A percentile compares a stretch with the other conserved stretches of the same genome.
Conservation (phyloP, 2,113 vertebrate genomes). For the Zingel zingel region DNA sequence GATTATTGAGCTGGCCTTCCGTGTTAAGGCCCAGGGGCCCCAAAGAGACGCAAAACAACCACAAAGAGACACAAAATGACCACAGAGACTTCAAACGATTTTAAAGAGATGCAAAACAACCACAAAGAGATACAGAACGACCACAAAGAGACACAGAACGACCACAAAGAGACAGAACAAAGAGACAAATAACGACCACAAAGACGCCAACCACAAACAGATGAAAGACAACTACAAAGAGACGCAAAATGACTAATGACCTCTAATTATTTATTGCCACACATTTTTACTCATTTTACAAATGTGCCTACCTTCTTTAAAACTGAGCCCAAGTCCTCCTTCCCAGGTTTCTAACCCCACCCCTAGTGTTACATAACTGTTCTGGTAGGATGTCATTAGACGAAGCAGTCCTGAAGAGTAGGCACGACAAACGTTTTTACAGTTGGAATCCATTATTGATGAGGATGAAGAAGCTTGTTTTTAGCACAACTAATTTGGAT, state of each 20-base stretch:
- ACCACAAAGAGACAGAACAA: not conserved
- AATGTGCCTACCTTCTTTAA: not conserved
- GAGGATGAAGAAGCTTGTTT: conserved; percentile 51
- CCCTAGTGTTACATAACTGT: conserved; percentile 62
- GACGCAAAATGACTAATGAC: not conserved
- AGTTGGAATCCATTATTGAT: conserved; percentile 66
- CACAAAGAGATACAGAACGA: not conserved
- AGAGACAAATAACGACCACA: not conserved
- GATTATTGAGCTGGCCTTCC: not conserved
- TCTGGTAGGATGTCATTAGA: conserved; percentile 17
- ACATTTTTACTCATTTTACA: not conserved
- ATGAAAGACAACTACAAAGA: not conserved
- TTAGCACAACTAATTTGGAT: conserved; percentile 53
- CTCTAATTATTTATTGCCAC: no score
- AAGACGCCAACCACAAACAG: not conserved
- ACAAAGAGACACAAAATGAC: not conserved
- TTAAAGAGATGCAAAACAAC: not conserved
- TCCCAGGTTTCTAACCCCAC: not conserved
- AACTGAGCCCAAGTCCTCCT: not conserved
- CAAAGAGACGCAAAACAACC: not conserved
- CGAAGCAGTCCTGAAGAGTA: conserved; percentile 27
- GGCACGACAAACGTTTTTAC: conserved; percentile 27
- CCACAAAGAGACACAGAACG: not conserved
- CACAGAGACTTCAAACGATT: not conserved
- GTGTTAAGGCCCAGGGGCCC: not conserved